A percentile compares a stretch with the other conserved stretches of the same genome.
These are phyloP conservation scores for Drosophila nasuta DNA, from an alignment of 1,140 invertebrate genomes.

Conservation along the genomic window DNA sequence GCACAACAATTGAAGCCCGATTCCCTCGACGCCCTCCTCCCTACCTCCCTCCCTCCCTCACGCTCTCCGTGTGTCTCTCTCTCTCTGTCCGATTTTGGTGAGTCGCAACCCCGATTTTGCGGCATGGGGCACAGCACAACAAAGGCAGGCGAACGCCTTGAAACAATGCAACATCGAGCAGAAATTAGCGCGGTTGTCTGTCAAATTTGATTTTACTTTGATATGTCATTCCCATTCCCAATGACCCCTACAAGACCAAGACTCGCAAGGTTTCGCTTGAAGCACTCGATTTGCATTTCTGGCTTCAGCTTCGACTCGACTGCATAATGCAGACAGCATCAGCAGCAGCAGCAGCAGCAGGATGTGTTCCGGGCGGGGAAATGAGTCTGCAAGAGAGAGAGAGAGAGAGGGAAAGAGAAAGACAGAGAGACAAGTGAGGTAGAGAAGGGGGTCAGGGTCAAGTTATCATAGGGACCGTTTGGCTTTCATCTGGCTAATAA, in stretches of 20 bases:
- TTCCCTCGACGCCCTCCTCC: conserved; percentile 4
- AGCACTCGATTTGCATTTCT: conserved; percentile 66
- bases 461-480: conserved; percentile 3
- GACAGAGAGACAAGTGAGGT: not conserved
- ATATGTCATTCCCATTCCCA: conserved; percentile 53
- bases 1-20: conserved; percentile 66
- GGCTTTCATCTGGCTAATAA: conserved; percentile 59
- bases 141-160: conserved; percentile 64
- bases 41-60: not conserved
- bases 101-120: conserved; percentile 32
- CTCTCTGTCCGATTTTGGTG: too few relatives aligned
- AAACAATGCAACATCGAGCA: conserved; percentile 81
- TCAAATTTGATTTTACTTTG: conserved; percentile 82
- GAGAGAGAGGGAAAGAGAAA: too few relatives aligned
- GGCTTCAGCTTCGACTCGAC: conserved; percentile 23
- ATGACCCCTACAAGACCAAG: conserved; percentile 16
- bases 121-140: conserved; percentile 9
- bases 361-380: too few relatives aligned
- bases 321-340: conserved; percentile 17
- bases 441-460: conserved; percentile 26
- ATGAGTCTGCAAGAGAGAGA: not conserved
- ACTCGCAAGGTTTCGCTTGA: not conserved
- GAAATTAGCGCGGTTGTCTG: conserved; percentile 84
- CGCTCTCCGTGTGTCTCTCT: not conserved
- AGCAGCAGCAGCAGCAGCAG: not conserved